Evolutionary conservation across 1,140 invertebrate genomes (phyloP), one percentile per base, ranked within the genome.

Genomic region (Pararge aegeria): DNA sequence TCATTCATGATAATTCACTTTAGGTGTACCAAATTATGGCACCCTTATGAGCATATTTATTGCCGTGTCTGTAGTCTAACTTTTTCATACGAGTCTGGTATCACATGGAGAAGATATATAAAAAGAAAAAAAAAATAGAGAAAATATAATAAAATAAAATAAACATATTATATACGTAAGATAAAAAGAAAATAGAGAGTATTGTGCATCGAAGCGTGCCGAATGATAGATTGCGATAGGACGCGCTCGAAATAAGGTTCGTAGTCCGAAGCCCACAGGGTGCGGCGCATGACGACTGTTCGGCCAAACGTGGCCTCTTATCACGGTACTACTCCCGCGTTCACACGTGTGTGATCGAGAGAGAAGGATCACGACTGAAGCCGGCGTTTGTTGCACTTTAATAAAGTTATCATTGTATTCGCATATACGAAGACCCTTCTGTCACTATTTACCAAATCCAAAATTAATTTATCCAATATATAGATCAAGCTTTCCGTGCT

Each of bases 201-300:
- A 49, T 27, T 59, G 73, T 73, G 73, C 64, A 30, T 67, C 64
- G 54, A 83, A 83, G 76, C 78, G 78, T 80, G 76, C 70, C 66
- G 61, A 49, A 67, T 70, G 61, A 57, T 46, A 66, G 50, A 61
- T 29, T 63, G 44, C 51, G 50, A 40, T 30, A 69, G 61, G 58
- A 49, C 70, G 64, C 62, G 60, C 49, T 63, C 55, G 66, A 64
- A 68, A 56, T 63, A 60, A 53, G 24, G 24, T 38, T 52, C 27
- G 46, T 44, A 48, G 48, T 66, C 62, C 58, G 62, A 55, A 58
- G 52, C 63, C 67, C 64, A 63, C 50, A 46, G 60, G 13, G 68
- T 66, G 76, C 37, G 61, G 49, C 64, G 56, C 55, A 68, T 73
- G 79, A 77, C 82, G 73, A 78, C 54, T 64, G 78, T 54, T 69